Evolutionary conservation across 2,888 invertebrate species (phyloP).

Genomic region (Plagodis dolabraria): DNA sequence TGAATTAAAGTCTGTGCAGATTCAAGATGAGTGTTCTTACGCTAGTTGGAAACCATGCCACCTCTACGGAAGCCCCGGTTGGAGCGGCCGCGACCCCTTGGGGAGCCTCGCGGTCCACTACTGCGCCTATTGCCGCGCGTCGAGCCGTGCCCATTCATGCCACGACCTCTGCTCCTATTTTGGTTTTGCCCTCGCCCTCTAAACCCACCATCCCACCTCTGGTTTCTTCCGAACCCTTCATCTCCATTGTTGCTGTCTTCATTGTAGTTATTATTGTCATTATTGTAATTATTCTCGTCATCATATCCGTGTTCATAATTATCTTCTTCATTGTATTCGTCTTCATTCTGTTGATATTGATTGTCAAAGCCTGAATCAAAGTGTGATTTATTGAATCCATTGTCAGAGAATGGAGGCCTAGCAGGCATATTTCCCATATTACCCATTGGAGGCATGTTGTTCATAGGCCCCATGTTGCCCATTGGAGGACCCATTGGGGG

Average conservation of each 20-base stretch:
- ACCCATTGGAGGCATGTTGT: constrained; percentile 12
- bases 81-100: constrained; percentile 61
- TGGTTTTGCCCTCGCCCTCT: constrained; percentile 56
- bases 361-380: constrained; percentile 66
- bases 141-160: constrained; percentile 66
- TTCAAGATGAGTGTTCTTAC: constrained; percentile 39
- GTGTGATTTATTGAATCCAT: constrained; percentile 72
- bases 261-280: constrained; percentile 51
- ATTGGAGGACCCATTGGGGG: constrained; percentile 1
- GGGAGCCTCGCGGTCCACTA: constrained; percentile 55
- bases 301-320: constrained; percentile 64
- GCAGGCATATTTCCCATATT: constrained; percentile 47
- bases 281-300: constrained; percentile 51
- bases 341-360: constrained; percentile 66
- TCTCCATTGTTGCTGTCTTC: constrained; percentile 58
- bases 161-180: constrained; percentile 69
- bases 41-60: constrained; percentile 69
- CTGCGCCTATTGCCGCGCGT: constrained; percentile 62
- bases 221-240: constrained; percentile 59
- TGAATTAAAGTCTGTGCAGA: constrained; percentile 57
- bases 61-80: constrained; percentile 74
- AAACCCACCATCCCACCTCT: constrained; percentile 68
- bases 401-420: constrained; percentile 64
- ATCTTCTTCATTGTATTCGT: constrained; percentile 63
- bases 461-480: constrained; percentile 7